Conservation (phyloP, 2,888 invertebrate species). For the Ceramica pisi region DNA sequence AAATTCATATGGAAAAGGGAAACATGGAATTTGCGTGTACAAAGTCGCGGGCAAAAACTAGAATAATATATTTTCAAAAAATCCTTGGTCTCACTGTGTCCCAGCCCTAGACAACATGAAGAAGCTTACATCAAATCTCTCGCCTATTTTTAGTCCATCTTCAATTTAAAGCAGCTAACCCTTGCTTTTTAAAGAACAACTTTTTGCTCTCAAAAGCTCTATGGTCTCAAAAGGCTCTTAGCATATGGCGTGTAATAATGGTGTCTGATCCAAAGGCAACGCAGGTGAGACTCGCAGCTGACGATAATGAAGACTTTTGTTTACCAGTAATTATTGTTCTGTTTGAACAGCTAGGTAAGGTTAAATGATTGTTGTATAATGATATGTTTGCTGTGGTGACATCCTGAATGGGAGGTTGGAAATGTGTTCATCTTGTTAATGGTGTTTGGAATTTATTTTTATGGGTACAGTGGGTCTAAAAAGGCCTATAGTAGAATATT, state of each 20-base stretch:
- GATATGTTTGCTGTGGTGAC: constrained; percentile 37
- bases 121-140: neutral
- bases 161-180: constrained; percentile 37
- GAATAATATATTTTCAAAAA: neutral
- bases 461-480: too few relatives aligned
- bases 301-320: constrained; percentile 59
- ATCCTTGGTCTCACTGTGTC: neutral
- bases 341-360: constrained; percentile 16
- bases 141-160: constrained; percentile 26
- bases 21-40: too few relatives aligned
- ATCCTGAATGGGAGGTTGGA: constrained; percentile 39
- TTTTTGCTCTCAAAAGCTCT: constrained; percentile 31
- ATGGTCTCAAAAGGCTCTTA: constrained; percentile 37
- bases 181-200: constrained; percentile 22
- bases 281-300: constrained; percentile 69
- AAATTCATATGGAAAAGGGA: too few relatives aligned
- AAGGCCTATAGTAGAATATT: too few relatives aligned
- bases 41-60: too few relatives aligned
- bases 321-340: constrained; percentile 45
- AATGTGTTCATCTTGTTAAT: constrained; percentile 24
- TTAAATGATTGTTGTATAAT: constrained; percentile 52
- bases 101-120: neutral
- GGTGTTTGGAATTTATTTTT: neutral
- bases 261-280: constrained; percentile 26
- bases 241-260: constrained; percentile 58